Conservation (phyloP, 2,113 vertebrate genomes). For the Burhinus oedicnemus region DNA sequence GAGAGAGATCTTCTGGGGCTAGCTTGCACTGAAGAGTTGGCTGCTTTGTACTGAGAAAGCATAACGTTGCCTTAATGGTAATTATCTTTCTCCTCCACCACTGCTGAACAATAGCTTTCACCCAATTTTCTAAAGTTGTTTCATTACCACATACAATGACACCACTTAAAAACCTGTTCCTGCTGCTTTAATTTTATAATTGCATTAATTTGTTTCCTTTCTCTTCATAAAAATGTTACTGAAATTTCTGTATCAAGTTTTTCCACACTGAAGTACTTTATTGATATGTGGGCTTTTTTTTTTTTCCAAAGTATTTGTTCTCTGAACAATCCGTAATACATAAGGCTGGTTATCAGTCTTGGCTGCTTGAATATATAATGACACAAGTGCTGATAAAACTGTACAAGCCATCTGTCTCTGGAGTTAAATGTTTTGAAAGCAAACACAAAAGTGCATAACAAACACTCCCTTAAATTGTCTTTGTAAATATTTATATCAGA, state of each 20-base stretch:
- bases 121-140: conserved; percentile 44
- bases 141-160: conserved; percentile 30
- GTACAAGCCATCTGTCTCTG: conserved; percentile 67
- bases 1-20: background rate
- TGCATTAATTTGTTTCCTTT: conserved; percentile 43
- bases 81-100: conserved; percentile 27
- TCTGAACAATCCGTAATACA: conserved; percentile 32
- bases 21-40: background rate
- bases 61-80: conserved; percentile 18
- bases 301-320: conserved; percentile 41
- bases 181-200: conserved; percentile 59
- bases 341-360: conserved; percentile 53
- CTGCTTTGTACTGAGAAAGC: conserved; percentile 4
- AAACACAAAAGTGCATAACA: conserved; percentile 56
- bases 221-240: conserved; percentile 39
- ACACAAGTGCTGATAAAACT: conserved; percentile 57
- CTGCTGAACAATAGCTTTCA: conserved; percentile 30
- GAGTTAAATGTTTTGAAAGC: conserved; percentile 70
- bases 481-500: conserved; percentile 68
- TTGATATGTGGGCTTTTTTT: background rate
- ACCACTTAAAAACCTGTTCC: conserved; percentile 52
- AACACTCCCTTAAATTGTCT: conserved; percentile 54
- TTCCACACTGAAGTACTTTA: conserved; percentile 45
- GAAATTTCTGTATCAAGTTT: conserved; percentile 22
- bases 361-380: conserved; percentile 67